Evolutionary conservation across 1,140 invertebrate species (phyloP), one percentile per base, ranked within the genome.

Genomic region (Lerema accius): DNA sequence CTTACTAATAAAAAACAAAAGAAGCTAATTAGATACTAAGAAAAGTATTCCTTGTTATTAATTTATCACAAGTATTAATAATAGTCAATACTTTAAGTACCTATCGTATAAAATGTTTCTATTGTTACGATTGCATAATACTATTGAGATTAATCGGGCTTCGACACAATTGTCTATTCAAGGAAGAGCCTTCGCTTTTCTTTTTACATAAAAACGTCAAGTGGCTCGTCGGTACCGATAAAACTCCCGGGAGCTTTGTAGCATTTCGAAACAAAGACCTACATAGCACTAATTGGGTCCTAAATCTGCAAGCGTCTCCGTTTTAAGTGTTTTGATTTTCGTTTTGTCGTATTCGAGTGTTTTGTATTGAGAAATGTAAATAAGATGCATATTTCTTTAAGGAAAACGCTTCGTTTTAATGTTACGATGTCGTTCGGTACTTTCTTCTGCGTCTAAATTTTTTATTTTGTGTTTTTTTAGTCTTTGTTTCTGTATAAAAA

Each of bases 201-300:
- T 70, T 66, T 73, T 76, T 64, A 50, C 73, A 76, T 76, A 68
- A 70, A 76, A 76, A 72, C 62, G 62, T 48, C 40, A 49, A 72
- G 53, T 62, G 48, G 37, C 65, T 72, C 67, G 67, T 72, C 72
- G 72, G 66, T 72, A 60, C 63, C 67, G 63, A 72, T 68, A 68
- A 70, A 67, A 68, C 59, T 60, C 63, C 58, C 43, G 42, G 39
- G 65, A 48, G 55, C 65, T 67, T 61, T 70, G 65, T 58, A 63
- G 53, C 48, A 61, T 72, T 67, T 63, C 63, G 63, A 59, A 68
- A 69, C 67, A 73, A 68, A 68, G 59, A 67, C 53, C 63, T 56
- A 56, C 48, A 50, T 72, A 59, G 62, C 59, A 63, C 69, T 76
- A 76, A 76, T 76, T 76, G 73, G 67, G 65, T 63, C 60, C 50